Evolutionary conservation across 1,140 invertebrate species (phyloP).

Genomic region (Sycophaga agraensis): DNA sequence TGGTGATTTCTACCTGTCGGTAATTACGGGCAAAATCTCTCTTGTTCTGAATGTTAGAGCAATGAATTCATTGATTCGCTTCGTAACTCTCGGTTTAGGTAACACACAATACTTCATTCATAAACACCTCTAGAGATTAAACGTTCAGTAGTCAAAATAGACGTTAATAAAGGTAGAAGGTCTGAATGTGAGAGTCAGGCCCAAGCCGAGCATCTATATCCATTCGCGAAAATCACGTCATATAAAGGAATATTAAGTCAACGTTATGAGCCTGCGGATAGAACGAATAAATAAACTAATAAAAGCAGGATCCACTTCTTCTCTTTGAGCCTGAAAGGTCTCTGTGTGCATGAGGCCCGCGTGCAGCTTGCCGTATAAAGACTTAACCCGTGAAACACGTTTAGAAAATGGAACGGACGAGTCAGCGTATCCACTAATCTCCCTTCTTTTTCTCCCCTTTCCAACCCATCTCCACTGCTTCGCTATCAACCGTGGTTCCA

Average conservation of each 20-base stretch:
- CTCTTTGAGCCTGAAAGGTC: not conserved
- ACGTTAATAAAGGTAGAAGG: too few relatives aligned
- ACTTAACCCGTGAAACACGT: conserved; percentile 1
- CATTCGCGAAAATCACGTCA: conserved; percentile 26
- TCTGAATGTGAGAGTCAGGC: too few relatives aligned
- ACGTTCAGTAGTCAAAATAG: too few relatives aligned
- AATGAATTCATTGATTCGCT: too few relatives aligned
- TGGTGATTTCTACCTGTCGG: too few relatives aligned
- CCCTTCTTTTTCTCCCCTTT: not conserved
- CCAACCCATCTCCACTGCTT: too few relatives aligned
- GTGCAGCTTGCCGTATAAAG: not conserved
- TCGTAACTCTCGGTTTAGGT: too few relatives aligned
- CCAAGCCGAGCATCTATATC: conserved; percentile 6
- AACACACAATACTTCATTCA: too few relatives aligned
- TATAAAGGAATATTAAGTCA: conserved; percentile 29
- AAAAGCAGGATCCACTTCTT: conserved; percentile 11
- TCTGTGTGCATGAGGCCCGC: not conserved
- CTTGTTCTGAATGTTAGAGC: too few relatives aligned
- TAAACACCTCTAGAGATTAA: too few relatives aligned
- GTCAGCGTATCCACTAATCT: not conserved
- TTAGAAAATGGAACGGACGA: not conserved
- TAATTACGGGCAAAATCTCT: too few relatives aligned
- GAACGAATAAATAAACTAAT: conserved; percentile 23
- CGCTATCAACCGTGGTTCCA: not conserved
- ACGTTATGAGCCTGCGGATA: conserved; percentile 20